Base-by-base conservation (phyloP, 2,797 vertebrate genomes). In the Molossus molossus region DNA sequence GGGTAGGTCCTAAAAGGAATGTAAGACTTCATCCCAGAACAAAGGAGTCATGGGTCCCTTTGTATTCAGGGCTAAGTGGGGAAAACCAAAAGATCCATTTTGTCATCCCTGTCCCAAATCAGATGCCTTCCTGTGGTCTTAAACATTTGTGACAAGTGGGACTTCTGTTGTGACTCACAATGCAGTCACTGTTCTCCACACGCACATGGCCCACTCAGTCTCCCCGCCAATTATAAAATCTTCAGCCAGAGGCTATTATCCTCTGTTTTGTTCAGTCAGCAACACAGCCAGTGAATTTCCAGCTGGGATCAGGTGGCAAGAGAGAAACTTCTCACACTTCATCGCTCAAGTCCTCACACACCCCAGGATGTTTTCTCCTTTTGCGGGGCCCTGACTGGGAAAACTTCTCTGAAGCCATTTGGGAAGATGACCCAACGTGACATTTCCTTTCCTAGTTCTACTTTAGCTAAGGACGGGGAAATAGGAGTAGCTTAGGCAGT, bases 141-240 rank as follows among this genome's bases (percentile, higher is more conserved):
- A 50, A 85, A 62, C 87, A 40, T 94, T 95, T 96, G 94, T 94
- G 92, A 95, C 94, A 95, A 95, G 94, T 90, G 86, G 92, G 94
- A 95, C 96, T 94, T 96, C n/a, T 96, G 97, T 94, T 95, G 72
- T 85, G 33, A 91, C 27, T 53, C 95, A 97, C 97, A 97, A 94
- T 94, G 80, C 50, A 3, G 2, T 93, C 96, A 69, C 96, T 97
- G 97, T 98, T 97, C 94, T 77, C 11, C 58, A 65, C 64, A 53
- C 1, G 93, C 94, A 90, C 96, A 79, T 93, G 94, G 95, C 88
- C 95, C 84, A 50, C 96, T 96, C 62, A 33, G 73, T 79, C 95
- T 95, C 91, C 40, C 90, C 94, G 84, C 94, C 92, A 60, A 53
- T 90, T 89, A 89, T 72, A 90, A 95, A 96, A 89, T 92, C 96